Base-by-base conservation (phyloP, 2,797 vertebrate genomes). In the Valencia hispanica region DNA sequence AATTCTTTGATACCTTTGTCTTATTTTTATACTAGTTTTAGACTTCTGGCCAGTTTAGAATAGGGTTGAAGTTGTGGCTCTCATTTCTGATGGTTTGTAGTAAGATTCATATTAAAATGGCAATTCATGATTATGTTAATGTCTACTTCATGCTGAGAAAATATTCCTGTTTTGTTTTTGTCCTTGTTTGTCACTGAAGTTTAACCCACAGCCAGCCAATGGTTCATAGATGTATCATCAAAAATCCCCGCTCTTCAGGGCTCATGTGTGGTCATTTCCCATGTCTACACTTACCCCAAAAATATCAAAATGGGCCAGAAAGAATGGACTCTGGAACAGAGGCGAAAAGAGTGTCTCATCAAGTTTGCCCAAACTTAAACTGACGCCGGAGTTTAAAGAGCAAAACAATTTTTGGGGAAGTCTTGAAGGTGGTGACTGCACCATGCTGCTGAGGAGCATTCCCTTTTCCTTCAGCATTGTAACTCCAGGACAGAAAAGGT, bases 261-360 rank as follows among this genome's bases (percentile, higher is more conserved):
- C 34, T 83, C 72, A 20, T 86, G 84, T 72, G 79, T 86, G 48
- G 63, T 83, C 30, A 80, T 85, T 76, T 73, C 79, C 73, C 82
- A 77, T 73, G 36, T 0, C 61, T 74, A 63, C 65, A 25, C 0
- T 11, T 80, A 81, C 55, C 78, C 78, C 27, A 72, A 18, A 2
- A 70, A 32, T n/a, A n/a, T n/a, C n/a, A n/a, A n/a, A n/a, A n/a
- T n/a, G n/a, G n/a, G n/a, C n/a, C n/a, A n/a, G n/a, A n/a, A n/a
- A n/a, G n/a, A n/a, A n/a, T n/a, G n/a, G 79, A 41, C 85, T 78
- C 63, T 87, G 83, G 63, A 79, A 18, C 65, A 77, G 27, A 57
- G 34, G 45, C 34, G 41, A 48, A 0, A 75, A 5, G 1, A 48
- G 80, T 0, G 0, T 78, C 30, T 27, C 73, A 20, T 55, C 74